Evolutionary conservation across 2,113 vertebrate genomes (phyloP), one percentile per base, ranked within the genome.

Genomic region (Lepisosteus oculatus): DNA sequence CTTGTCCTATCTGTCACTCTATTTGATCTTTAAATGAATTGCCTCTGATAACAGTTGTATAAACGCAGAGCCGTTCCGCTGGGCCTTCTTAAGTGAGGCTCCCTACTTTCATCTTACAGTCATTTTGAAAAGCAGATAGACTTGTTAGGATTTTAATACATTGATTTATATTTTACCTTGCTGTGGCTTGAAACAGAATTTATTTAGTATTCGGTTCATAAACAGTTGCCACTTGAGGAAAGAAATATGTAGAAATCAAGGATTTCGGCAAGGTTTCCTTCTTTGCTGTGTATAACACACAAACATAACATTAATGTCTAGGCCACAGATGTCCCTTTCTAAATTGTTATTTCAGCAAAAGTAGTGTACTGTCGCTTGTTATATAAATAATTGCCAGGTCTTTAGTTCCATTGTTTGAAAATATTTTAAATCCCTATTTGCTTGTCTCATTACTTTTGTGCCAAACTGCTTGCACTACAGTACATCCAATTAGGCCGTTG

Each of bases 21-120:
- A 92, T 94, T 94, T 94, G 92, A 94, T 93, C 92, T 93, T 89
- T 90, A 92, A 93, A 94, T 94, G 92, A 94, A 93, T 93, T 93
- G 91, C 92, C 92, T 93, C 93, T 93, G 92, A 94, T 94, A 94
- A 91, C 90, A 92, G 90, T 89, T 92, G 90, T 93, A 92, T 92
- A 92, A 93, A 92, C 92, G 92, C 91, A 92, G 90, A 90, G 88
- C 85, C 80, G 88, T 91, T 92, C 92, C 88, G 81, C 89, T 91
- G 91, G 91, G 91, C 88, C 90, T 91, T 90, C 89, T 90, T 89
- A 93, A 93, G 92, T 92, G 90, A 93, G 90, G 86, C 90, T 88
- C 84, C 78, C 88, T 86, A 81, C 92, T 92, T 94, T 94, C 90
- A 92, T 93, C 91, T 94, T 85, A 83, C 81, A 91, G 90, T 94